Conservation (phyloP, 2,797 vertebrate species). For the Acipenser ruthenus region DNA sequence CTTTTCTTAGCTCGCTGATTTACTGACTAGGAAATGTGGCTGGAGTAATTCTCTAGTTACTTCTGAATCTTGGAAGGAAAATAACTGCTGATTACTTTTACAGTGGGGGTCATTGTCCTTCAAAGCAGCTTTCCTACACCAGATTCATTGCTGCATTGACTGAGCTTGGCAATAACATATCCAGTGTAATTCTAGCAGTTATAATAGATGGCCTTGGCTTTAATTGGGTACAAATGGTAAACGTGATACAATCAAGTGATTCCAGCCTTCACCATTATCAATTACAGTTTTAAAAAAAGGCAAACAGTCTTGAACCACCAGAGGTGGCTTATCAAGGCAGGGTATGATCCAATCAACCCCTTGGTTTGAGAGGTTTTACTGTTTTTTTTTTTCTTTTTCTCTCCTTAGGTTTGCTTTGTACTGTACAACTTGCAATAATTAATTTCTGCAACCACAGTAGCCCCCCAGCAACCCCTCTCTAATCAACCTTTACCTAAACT, state of each 20-base stretch:
- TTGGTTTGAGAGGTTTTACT: too few relatives aligned
- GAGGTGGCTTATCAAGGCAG: too few relatives aligned
- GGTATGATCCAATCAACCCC: too few relatives aligned
- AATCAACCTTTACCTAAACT: too few relatives aligned
- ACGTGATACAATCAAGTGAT: neutral
- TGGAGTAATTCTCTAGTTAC: neutral
- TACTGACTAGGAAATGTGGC: neutral
- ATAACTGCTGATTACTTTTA: neutral
- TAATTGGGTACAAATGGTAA: neutral
- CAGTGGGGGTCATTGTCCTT: neutral
- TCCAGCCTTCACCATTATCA: too few relatives aligned
- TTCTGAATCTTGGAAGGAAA: neutral
- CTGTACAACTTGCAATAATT: too few relatives aligned
- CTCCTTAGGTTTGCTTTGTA: too few relatives aligned
- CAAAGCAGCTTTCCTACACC: neutral
- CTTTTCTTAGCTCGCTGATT: constrained; percentile 1
- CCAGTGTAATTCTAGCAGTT: neutral
- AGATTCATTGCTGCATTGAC: neutral
- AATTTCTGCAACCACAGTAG: too few relatives aligned
- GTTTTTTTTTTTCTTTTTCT: too few relatives aligned
- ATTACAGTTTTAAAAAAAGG: too few relatives aligned
- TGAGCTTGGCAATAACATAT: neutral
- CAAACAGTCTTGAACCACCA: too few relatives aligned
- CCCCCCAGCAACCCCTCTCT: too few relatives aligned
- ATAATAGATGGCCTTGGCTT: neutral